Evolutionary conservation across 2,888 invertebrate species (phyloP).

Genomic region (Nysson spinosus): DNA sequence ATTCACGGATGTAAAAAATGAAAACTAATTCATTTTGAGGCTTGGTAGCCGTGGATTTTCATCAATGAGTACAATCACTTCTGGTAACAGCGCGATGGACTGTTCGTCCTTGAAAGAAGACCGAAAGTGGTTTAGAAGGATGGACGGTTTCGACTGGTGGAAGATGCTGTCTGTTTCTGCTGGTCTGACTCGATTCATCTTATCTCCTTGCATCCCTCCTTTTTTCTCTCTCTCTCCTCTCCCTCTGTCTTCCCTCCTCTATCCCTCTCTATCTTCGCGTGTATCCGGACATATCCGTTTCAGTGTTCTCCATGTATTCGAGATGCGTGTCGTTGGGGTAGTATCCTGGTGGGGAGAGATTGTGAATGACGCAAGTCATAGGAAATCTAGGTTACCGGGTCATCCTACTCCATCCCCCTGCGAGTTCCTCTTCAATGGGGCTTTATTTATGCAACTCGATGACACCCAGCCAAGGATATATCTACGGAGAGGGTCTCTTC

Average conservation of each 20-base stretch:
- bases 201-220: conserved; percentile 3
- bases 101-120: conserved; percentile 51
- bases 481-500: conserved; percentile 18
- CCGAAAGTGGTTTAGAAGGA: conserved; percentile 40
- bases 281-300: no score
- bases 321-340: conserved; percentile 52
- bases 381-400: conserved; percentile 75
- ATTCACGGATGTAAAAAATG: no score
- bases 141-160: conserved; percentile 18
- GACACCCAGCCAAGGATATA: conserved; percentile 46
- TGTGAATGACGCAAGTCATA: conserved; percentile 76
- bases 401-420: conserved; percentile 68
- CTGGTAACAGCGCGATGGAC: conserved; percentile 6
- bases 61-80: conserved; percentile 26
- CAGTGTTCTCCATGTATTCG: conserved; percentile 30
- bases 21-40: no score
- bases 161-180: conserved; percentile 26
- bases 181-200: conserved; percentile 10
- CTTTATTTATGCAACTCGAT: conserved; percentile 72
- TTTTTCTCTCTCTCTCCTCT: conserved; percentile 17
- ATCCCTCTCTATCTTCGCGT: conserved; percentile 20
- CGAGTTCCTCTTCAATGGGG: conserved; percentile 72
- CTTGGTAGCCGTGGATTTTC: no score
- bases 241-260: conserved; percentile 19
- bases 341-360: conserved; percentile 65